Base-by-base conservation (phyloP, 2,113 vertebrate species). In the Scatophagus argus region DNA sequence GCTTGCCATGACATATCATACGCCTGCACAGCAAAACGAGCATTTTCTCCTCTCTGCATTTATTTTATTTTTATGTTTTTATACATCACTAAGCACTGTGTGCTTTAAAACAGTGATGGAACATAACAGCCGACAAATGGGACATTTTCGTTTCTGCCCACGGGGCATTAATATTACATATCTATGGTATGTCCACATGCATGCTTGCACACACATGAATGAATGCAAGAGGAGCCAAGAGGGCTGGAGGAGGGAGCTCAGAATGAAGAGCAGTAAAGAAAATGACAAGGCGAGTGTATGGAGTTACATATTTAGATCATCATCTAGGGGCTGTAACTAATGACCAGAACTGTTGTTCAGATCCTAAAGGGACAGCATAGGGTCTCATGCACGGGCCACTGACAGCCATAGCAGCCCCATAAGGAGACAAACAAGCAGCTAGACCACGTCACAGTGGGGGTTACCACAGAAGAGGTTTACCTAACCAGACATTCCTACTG, bases 141-240 rank as follows among this genome's bases (percentile, higher is more conserved):
- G 74, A 76, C 77, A 34, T 71, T 82, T 84, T 68, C 44, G 61
- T 52, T 68, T 54, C 51, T 43, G 61, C 83, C 85, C 61, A 1
- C 0, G 23, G 72, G 69, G 44, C 83, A 86, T 91, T 76, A 87
- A 87, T 79, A 79, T 65, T 83, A 72, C 85, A 91, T 75, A 74
- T 43, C 71, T 44, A 44, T 17, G 39, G 32, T 54, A 77, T 60
- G 83, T 82, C 44, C 73, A 75, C 81, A 74, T 64, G 76, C 77
- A 79, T 71, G 84, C 62, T 67, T 66, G 61, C 59, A 61, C 74
- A 85, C 72, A 78, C 76, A 78, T 54, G 67, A 79, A 59, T 87
- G 77, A 74, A 51, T 38, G 44, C 34, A 38, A 67, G 56, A 75
- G 32, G 29, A 75, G 54, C 54, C 44, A 41, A 16, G 25, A 51